phyloP scores from a whole-genome alignment of 2,797 vertebrate species.

The Sebastes taczanowskii region DNA sequence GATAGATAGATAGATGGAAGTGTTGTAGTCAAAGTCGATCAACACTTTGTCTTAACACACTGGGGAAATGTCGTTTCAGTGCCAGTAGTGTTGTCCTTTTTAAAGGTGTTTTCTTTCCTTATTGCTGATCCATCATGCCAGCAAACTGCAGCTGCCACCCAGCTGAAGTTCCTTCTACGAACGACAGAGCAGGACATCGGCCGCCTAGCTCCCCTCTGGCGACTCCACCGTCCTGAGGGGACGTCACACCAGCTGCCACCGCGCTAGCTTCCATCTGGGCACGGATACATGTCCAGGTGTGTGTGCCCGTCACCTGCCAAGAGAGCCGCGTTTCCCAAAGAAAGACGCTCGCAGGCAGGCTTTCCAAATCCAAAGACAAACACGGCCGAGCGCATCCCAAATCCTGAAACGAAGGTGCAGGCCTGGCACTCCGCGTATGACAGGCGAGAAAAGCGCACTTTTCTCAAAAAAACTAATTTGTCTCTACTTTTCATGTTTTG shows the following conservation, averaged over 20 bases:
- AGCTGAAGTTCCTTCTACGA: slow-evolving; percentile 40
- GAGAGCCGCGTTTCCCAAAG: slow-evolving; percentile 57
- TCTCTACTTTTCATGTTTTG: slow-evolving; percentile 8
- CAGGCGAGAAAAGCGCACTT: neutral
- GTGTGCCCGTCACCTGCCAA: slow-evolving; percentile 76
- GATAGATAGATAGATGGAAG: slow-evolving; percentile 7
- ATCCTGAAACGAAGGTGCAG: slow-evolving; percentile 40
- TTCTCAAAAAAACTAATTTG: neutral
- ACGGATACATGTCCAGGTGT: slow-evolving; percentile 73
- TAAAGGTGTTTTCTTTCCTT: slow-evolving; percentile 5
- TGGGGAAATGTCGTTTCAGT: neutral
- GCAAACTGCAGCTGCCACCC: slow-evolving; percentile 39
- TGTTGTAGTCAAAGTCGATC: neutral
- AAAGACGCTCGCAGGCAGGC: slow-evolving; percentile 56
- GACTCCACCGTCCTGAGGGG: slow-evolving; percentile 61
- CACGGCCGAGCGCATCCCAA: slow-evolving; percentile 35
- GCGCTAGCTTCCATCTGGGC: slow-evolving; percentile 78
- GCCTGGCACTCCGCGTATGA: slow-evolving; percentile 1
- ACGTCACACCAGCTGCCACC: slow-evolving; percentile 71
- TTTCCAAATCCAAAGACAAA: slow-evolving; percentile 60
- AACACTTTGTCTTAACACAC: neutral
- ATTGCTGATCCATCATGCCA: slow-evolving; percentile 24
- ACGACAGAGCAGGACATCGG: slow-evolving; percentile 40
- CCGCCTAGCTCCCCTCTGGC: slow-evolving; percentile 49
- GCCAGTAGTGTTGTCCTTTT: slow-evolving; percentile 7